These are phyloP conservation scores for Zaprionus ghesquierei DNA, from an alignment of 1,140 invertebrate species.

Conservation along the genomic window DNA sequence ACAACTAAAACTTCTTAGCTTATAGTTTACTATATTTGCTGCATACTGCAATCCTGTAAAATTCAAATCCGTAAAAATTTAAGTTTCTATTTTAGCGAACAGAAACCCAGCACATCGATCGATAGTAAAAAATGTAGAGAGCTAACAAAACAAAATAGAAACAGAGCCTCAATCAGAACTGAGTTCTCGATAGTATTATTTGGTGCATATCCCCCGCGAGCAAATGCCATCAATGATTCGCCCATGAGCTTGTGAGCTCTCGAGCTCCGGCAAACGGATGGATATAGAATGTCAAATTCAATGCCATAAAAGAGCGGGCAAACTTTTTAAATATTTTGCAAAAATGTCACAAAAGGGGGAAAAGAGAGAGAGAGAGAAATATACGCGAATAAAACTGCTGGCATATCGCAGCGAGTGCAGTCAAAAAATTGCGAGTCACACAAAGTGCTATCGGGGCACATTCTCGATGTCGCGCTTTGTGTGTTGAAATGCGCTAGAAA, in stretches of 20 bases:
- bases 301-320: slow-evolving; percentile 24
- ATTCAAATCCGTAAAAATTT: background rate
- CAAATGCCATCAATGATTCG: slow-evolving; percentile 46
- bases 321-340: slow-evolving; percentile 69
- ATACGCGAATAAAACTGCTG: slow-evolving; percentile 35
- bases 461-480: slow-evolving; percentile 39
- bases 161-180: slow-evolving; percentile 5
- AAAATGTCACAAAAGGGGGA: slow-evolving; percentile 34
- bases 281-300: slow-evolving; percentile 48
- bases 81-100: background rate
- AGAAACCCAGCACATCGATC: background rate
- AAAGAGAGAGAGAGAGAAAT: slow-evolving; percentile 17
- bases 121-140: background rate
- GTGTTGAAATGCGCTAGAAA: slow-evolving; percentile 55
- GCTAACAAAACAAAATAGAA: background rate
- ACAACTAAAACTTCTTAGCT: too few species aligned
- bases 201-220: background rate
- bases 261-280: slow-evolving; percentile 30
- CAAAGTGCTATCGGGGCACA: slow-evolving; percentile 45
- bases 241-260: slow-evolving; percentile 10
- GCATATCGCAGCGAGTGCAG: slow-evolving; percentile 32
- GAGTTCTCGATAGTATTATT: background rate
- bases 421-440: slow-evolving; percentile 41
- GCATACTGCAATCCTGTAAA: too few species aligned
- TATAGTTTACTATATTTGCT: too few species aligned